phyloP scores from a whole-genome alignment of 2,113 vertebrate genomes.

The Oreochromis aureus region DNA sequence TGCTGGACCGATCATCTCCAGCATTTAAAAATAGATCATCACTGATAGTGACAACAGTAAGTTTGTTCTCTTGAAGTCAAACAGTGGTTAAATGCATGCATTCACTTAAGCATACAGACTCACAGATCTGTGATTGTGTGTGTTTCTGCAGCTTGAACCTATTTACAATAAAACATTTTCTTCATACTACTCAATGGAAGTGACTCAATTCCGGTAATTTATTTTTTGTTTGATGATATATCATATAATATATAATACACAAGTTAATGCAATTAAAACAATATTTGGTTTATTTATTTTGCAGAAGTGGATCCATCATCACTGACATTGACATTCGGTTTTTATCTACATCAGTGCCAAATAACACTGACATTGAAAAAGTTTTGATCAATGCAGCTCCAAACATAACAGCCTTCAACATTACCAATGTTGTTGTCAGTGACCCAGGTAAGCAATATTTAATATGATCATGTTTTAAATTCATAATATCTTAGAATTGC shows the following conservation, averaged over 20 bases:
- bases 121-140: not conserved
- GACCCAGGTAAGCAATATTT: too few relatives aligned
- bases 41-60: not conserved
- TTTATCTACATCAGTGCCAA: too few relatives aligned
- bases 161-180: not conserved
- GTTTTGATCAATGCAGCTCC: too few relatives aligned
- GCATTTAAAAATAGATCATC: not conserved
- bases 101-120: too few relatives aligned
- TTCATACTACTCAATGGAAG: not conserved
- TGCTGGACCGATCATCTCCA: not conserved
- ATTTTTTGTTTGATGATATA: too few relatives aligned
- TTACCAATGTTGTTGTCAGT: too few relatives aligned
- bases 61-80: not conserved
- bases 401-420: too few relatives aligned
- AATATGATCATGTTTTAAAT: too few relatives aligned
- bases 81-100: not conserved
- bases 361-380: too few relatives aligned
- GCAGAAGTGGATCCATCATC: too few relatives aligned
- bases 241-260: not conserved
- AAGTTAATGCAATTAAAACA: not conserved
- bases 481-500: too few relatives aligned
- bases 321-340: too few relatives aligned
- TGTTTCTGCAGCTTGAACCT: not conserved
- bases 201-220: slow-evolving; percentile 14
- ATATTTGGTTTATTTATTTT: not conserved